Evolutionary conservation across 2,888 invertebrate genomes (phyloP).

Genomic region (Anthophora plumipes): DNA sequence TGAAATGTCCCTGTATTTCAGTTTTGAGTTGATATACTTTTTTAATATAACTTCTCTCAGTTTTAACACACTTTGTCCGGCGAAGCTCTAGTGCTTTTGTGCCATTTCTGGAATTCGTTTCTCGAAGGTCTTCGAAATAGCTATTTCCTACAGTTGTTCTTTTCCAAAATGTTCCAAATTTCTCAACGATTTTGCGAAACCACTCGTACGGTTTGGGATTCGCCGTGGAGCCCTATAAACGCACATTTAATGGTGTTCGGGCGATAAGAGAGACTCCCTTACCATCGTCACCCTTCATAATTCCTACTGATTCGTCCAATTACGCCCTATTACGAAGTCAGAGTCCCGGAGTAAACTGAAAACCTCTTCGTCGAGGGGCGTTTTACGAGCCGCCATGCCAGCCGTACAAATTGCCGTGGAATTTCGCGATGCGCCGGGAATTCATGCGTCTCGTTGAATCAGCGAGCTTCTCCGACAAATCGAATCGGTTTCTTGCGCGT

Average conservation of each 20-base stretch:
- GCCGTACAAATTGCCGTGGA: conserved; percentile 47
- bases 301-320: conserved; percentile 52
- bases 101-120: too few species aligned
- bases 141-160: too few species aligned
- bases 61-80: too few species aligned
- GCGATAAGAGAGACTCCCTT: neutral
- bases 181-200: too few species aligned
- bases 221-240: neutral
- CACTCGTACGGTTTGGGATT: neutral
- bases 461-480: conserved; percentile 3
- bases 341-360: conserved; percentile 31
- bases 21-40: too few species aligned
- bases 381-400: conserved; percentile 34
- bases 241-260: conserved; percentile 1
- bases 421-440: conserved; percentile 38
- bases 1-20: too few species aligned
- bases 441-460: conserved; percentile 48
- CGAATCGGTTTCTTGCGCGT: conserved; percentile 5
- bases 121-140: too few species aligned
- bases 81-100: too few species aligned
- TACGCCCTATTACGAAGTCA: conserved; percentile 27
- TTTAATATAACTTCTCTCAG: too few species aligned
- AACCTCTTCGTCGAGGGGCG: conserved; percentile 33
- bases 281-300: conserved; percentile 33
- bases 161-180: too few species aligned